phyloP scores from a whole-genome alignment of 2,113 vertebrate genomes.

The Hiodon tergisus region DNA sequence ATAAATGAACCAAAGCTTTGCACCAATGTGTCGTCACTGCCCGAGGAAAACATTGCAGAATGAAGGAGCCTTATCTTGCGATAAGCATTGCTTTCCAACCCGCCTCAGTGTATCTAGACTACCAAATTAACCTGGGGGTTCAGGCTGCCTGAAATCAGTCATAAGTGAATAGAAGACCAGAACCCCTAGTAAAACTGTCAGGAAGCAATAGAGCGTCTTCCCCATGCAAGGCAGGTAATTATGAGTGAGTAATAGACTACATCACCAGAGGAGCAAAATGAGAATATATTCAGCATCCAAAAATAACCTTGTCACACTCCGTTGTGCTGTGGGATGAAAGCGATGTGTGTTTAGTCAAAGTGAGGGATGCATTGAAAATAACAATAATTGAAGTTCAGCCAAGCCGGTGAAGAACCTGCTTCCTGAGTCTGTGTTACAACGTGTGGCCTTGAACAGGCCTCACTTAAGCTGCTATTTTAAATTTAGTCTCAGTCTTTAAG shows the following conservation, averaged over 20 bases:
- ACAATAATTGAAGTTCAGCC: neutral
- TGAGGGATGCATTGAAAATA: neutral
- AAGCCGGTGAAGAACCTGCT: no score
- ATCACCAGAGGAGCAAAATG: constrained; percentile 25
- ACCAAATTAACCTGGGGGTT: constrained; percentile 39
- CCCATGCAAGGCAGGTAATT: constrained; percentile 44
- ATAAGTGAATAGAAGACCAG: constrained; percentile 28
- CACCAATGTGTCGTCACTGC: neutral
- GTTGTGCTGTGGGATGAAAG: constrained; percentile 28
- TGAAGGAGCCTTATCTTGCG: neutral
- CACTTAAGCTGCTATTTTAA: no score
- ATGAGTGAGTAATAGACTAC: constrained; percentile 48
- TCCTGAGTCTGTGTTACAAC: neutral
- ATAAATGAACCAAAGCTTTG: no score
- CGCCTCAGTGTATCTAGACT: constrained; percentile 74
- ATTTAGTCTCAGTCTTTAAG: no score
- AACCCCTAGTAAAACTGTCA: constrained; percentile 34
- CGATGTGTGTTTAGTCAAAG: neutral
- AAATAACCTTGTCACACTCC: constrained; percentile 15
- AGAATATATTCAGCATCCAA: constrained; percentile 43
- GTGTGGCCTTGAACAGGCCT: neutral
- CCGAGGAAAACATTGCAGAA: neutral
- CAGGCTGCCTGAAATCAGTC: constrained; percentile 49
- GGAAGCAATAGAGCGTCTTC: constrained; percentile 37
- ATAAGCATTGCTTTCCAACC: neutral